Percentiles rank a stretch among this genome's conserved stretches.
These are phyloP conservation scores for Myzus persicae DNA, from an alignment of 1,140 invertebrate genomes.

Conservation along the genomic window DNA sequence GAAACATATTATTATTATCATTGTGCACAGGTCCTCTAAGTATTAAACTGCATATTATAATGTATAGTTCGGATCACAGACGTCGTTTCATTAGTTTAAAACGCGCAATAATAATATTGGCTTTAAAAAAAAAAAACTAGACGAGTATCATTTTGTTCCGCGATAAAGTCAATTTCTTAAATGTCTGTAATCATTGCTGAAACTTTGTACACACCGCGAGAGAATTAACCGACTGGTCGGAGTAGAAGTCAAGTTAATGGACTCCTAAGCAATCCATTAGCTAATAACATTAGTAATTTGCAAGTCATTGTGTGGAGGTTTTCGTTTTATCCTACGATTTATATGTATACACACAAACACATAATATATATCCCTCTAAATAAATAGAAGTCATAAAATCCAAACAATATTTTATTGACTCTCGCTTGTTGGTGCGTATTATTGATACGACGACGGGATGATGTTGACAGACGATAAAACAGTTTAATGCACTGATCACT, in stretches of 20 bases:
- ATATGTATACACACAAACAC: neutral
- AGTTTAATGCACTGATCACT: slow-evolving; percentile 9
- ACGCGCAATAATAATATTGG: neutral
- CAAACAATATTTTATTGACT: slow-evolving; percentile 44
- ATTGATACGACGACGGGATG: neutral
- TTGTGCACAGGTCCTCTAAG: neutral
- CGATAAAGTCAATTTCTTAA: slow-evolving; percentile 43
- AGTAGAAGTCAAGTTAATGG: slow-evolving; percentile 41
- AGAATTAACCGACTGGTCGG: neutral
- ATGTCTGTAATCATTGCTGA: slow-evolving; percentile 32
- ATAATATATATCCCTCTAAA: neutral
- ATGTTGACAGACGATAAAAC: neutral
- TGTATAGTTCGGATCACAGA: neutral
- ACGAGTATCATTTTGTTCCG: neutral
- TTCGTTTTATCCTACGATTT: slow-evolving; percentile 13
- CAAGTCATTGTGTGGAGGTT: slow-evolving; percentile 19
- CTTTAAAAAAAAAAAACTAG: neutral
- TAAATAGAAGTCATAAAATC: slow-evolving; percentile 43
- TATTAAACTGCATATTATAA: neutral
- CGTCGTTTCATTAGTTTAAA: neutral
- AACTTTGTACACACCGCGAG: neutral
- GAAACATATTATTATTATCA: neutral
- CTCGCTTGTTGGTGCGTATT: neutral
- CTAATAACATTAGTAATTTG: slow-evolving; percentile 50
- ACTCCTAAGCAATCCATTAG: slow-evolving; percentile 48